Percentiles rank a stretch among this genome's conserved stretches.
Evolutionary conservation across 2,888 invertebrate genomes (phyloP).

Genomic region (Drepanosiphum platanoidis): DNA sequence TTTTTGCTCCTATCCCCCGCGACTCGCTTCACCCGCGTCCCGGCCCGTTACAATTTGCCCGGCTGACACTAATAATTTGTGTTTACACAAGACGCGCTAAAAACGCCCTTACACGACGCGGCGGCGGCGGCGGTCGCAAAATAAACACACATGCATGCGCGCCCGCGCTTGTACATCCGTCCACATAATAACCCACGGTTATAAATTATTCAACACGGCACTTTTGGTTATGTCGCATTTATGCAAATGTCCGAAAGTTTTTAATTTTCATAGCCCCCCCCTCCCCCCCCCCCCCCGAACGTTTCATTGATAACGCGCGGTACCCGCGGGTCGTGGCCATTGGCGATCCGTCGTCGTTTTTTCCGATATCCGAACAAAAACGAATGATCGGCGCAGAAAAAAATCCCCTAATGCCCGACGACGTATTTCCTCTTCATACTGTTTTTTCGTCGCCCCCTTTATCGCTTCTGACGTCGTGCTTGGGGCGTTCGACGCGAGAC

Average conservation of each 20-base stretch:
- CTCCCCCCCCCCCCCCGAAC: no score
- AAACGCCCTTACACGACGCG: constrained; percentile 48
- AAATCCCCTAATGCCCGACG: no score
- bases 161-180: constrained; percentile 38
- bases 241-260: constrained; percentile 54
- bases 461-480: no score
- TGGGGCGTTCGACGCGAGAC: no score
- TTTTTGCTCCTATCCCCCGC: background rate
- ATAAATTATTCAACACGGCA: constrained; percentile 52
- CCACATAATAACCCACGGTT: constrained; percentile 35
- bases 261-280: constrained; percentile 42
- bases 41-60: constrained; percentile 6
- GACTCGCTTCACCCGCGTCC: background rate
- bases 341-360: no score
- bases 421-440: background rate
- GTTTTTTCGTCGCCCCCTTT: no score
- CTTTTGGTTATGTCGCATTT: constrained; percentile 44
- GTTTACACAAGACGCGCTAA: constrained; percentile 47
- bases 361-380: no score
- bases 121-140: constrained; percentile 44
- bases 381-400: no score
- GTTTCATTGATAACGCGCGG: constrained; percentile 33
- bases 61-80: constrained; percentile 37
- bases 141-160: constrained; percentile 45
- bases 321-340: background rate